These are phyloP conservation scores for Colius striatus DNA, from an alignment of 2,113 vertebrate genomes.

Conservation along the genomic window DNA sequence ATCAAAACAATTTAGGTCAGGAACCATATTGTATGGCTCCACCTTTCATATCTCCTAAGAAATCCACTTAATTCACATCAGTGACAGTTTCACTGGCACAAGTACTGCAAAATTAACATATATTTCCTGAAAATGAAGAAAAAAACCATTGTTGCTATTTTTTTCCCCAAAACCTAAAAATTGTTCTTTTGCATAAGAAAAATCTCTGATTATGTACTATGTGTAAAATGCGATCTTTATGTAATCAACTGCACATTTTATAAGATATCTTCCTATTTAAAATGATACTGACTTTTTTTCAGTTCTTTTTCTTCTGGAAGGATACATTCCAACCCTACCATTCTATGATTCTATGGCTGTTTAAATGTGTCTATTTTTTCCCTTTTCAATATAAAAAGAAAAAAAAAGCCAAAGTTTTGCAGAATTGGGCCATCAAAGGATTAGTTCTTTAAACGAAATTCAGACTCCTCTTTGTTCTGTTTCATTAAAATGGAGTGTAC, in stretches of 20 bases:
- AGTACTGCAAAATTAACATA: neutral
- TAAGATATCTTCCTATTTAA: neutral
- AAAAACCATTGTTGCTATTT: neutral
- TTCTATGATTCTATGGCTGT: neutral
- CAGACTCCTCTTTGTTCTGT: neutral
- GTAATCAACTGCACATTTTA: neutral
- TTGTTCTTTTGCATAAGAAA: constrained; percentile 21
- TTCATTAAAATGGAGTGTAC: neutral
- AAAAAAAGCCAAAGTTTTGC: neutral
- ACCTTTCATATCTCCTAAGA: neutral
- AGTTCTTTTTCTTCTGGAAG: neutral
- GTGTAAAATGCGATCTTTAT: constrained; percentile 44
- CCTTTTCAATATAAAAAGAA: neutral
- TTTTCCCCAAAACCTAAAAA: neutral
- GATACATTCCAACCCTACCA: neutral
- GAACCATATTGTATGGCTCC: neutral
- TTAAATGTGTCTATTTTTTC: neutral
- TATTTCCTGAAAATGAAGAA: neutral
- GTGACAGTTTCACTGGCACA: neutral
- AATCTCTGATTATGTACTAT: neutral
- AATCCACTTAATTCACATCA: neutral
- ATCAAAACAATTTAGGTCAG: neutral
- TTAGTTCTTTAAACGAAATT: constrained; percentile 33
- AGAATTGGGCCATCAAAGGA: constrained; percentile 22
- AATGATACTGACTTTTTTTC: neutral